phyloP scores from a whole-genome alignment of 2,888 invertebrate genomes.

The Listrodromus nycthemerus region DNA sequence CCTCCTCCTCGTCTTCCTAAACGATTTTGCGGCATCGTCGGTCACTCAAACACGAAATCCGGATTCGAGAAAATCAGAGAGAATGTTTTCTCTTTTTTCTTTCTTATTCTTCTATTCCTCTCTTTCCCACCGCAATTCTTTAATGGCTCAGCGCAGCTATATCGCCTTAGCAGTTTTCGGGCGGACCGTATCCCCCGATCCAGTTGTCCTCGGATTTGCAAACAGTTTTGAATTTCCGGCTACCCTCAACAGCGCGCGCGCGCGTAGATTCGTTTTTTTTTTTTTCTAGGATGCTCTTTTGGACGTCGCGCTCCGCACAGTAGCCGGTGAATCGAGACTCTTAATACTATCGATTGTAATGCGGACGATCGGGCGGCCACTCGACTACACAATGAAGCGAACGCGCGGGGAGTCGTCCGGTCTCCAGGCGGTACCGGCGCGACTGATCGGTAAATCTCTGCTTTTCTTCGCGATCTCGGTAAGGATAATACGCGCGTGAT shows the following conservation, averaged over 20 bases:
- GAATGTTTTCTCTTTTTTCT: conserved; percentile 29
- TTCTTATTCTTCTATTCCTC: conserved; percentile 52
- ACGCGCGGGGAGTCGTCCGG: conserved; percentile 61
- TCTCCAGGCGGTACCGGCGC: conserved; percentile 18
- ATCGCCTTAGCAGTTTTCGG: conserved; percentile 61
- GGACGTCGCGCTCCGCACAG: conserved; percentile 73
- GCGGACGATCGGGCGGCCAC: conserved; percentile 63
- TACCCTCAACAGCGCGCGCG: conserved; percentile 42
- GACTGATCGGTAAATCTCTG: conserved; percentile 53
- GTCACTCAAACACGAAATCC: conserved; percentile 29
- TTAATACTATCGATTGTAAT: conserved; percentile 52
- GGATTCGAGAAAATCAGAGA: conserved; percentile 58
- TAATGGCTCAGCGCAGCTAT: conserved; percentile 2
- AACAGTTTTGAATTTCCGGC: conserved; percentile 74
- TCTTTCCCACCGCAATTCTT: conserved; percentile 19
- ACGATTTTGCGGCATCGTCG: conserved; percentile 61
- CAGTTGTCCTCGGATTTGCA: conserved; percentile 76
- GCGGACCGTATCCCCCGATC: conserved; percentile 18
- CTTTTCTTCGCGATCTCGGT: conserved; percentile 49
- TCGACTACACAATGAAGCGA: conserved; percentile 65
- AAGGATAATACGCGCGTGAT: conserved; percentile 61
- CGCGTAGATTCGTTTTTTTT: conserved; percentile 63
- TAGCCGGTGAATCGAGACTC: conserved; percentile 52
- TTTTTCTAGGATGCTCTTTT: conserved; percentile 75
- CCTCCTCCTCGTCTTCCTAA: neutral